Evolutionary conservation across 2,888 invertebrate genomes (phyloP), one percentile per base, ranked within the genome.

Genomic region (Sarcophaga carnaria): DNA sequence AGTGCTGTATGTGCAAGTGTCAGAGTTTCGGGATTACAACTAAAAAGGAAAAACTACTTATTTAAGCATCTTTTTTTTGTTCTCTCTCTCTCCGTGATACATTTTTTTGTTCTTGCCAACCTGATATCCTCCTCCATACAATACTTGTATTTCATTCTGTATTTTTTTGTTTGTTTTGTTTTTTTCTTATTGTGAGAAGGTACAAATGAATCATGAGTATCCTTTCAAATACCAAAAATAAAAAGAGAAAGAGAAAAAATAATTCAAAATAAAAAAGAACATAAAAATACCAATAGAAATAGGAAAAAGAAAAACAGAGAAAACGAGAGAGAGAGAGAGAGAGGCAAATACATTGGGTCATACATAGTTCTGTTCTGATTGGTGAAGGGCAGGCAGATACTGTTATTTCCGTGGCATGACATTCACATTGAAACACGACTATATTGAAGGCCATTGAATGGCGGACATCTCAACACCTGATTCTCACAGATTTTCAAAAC

Each of bases 1-100:
- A 49, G 4, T 37, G 37, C 6, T 6, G 37, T 27, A 4, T 49
- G 66, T 76, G 84, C 60, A 64, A 76, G 47, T 79, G 37, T 45
- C 69, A 69, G 78, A 76, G 49, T 84, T 66, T 22, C 60, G 14
- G 80, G 47, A 75, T 76, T 80, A 76, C 70, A 72, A 54, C 45
- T 27, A 64, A 69, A 64, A 64, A 45, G 12, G 17, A 66, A 17
- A 17, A 37, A 47, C 22, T 20, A 25, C 17, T 80, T 60, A 27
- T 81, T 62, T 60, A 11, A 67, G 54, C 54, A 54, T 14, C 49
- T 49, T 49, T 59, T 59, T 70, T 37, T 4, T 27, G 49, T 62
- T 62, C 69, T 63, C 14, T 14, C 20, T 10, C 37, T 67, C 49
- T 47, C 2, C 37, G 6, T 49, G 11, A 37, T 37, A 10, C 2